Evolutionary conservation across 1,140 invertebrate genomes (phyloP), one percentile per base, ranked within the genome.

Genomic region (Cyrtorhinus lividipennis): DNA sequence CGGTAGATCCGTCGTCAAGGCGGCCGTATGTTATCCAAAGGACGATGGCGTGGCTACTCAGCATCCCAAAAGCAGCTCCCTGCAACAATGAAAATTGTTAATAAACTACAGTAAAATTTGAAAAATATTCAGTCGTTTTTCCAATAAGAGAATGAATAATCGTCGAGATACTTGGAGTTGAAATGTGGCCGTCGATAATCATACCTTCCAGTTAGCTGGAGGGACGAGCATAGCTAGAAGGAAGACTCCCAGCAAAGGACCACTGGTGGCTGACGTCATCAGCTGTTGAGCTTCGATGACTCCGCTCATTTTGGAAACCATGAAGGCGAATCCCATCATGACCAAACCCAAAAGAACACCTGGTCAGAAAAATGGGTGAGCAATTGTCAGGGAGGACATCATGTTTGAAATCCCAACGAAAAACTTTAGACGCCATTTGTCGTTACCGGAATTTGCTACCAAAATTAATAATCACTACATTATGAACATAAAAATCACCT

Each of bases 221-320:
- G 85, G 85, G 22, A 86, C 77, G 59, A 87, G 72, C 79, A 87
- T 84, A 3, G 84, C 85, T 23, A 87, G 68, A 0, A 87, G 69
- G 56, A 87, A 87, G 1, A 86, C 84, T 1, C 81, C 82, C 2
- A 86, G 71, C 18, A 87, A 71, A 8, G 85, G 84, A 15, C 85
- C 85, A 44, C 82, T 84, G 1, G 85, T 86, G 0, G 84, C 84
- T 0, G 84, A 86, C 38, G 84, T 86, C 70, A 86, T 83, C 48
- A 87, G 65, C 77, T 86, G 81, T 10, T 82, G 84, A 1, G 87
- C 87, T 73, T 90, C 85, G 59, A 88, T 84, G 3, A 89, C 83
- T 20, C 85, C 85, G 0, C 85, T 83, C 2, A 88, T 69, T 64
- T 83, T 76, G 1, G 83, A 80, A 0, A 87, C 84, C 18, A 83